A percentile compares a stretch with the other conserved stretches of the same genome.
phyloP scores from a whole-genome alignment of 2,888 invertebrate genomes.

The Malthinus seriepunctatus region DNA sequence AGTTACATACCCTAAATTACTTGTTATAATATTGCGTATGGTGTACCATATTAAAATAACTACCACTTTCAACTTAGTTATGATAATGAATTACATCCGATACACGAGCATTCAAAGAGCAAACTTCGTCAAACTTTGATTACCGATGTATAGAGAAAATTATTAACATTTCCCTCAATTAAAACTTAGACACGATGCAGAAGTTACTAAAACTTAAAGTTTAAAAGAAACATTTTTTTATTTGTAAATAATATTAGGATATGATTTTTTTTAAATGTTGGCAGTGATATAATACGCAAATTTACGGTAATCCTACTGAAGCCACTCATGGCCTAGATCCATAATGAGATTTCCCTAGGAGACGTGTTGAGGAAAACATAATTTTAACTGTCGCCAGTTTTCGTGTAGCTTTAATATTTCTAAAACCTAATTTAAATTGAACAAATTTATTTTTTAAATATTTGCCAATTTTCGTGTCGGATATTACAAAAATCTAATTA shows the following conservation, averaged over 20 bases:
- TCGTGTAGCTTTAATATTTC: too few species aligned
- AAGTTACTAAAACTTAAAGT: not conserved
- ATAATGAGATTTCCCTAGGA: slow-evolving; percentile 7
- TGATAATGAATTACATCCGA: too few species aligned
- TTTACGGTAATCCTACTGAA: slow-evolving; percentile 12
- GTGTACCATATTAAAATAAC: not conserved
- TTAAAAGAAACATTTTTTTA: not conserved
- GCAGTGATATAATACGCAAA: slow-evolving; percentile 8
- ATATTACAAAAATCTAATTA: too few species aligned
- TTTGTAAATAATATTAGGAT: not conserved
- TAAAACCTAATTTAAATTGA: too few species aligned
- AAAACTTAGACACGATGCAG: too few species aligned
- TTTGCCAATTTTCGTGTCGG: too few species aligned
- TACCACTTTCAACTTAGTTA: not conserved
- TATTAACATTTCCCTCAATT: too few species aligned
- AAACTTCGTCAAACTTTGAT: too few species aligned
- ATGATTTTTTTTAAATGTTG: slow-evolving; percentile 6
- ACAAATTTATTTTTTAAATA: too few species aligned
- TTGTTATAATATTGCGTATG: not conserved
- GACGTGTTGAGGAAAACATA: slow-evolving; percentile 1
- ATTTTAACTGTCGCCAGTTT: not conserved
- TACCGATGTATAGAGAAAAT: too few species aligned
- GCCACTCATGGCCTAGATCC: slow-evolving; percentile 12
- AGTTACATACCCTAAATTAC: too few species aligned
- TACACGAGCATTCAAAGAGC: too few species aligned